phyloP scores from a whole-genome alignment of 2,113 vertebrate species.

The Leptodactylus fuscus region DNA sequence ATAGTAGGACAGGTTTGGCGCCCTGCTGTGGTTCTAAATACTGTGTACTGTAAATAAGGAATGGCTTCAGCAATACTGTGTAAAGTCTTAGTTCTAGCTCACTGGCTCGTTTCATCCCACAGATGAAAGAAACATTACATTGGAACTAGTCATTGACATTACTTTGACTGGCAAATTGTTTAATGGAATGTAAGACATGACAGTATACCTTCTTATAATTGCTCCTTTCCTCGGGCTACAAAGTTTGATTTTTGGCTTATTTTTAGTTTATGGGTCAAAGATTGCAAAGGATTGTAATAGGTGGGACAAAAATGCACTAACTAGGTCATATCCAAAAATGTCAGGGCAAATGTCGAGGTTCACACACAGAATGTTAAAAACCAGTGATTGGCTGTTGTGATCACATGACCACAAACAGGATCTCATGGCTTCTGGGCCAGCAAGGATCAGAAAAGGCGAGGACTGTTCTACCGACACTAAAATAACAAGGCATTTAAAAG shows the following conservation, averaged over 20 bases:
- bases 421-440: too few species aligned
- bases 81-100: not conserved
- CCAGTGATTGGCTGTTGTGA: too few species aligned
- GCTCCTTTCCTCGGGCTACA: not conserved
- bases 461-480: too few species aligned
- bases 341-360: too few species aligned
- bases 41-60: not conserved
- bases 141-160: not conserved
- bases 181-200: slow-evolving; percentile 14
- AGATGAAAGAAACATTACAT: slow-evolving; percentile 23
- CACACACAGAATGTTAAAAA: too few species aligned
- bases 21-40: not conserved
- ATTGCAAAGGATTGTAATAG: not conserved
- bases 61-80: not conserved
- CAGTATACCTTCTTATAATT: not conserved
- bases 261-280: not conserved
- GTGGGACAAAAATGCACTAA: not conserved
- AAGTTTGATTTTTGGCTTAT: not conserved
- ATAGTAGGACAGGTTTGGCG: not conserved
- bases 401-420: too few species aligned
- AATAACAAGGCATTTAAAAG: too few species aligned
- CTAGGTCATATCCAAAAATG: too few species aligned
- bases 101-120: not conserved
- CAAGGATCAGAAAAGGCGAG: too few species aligned
- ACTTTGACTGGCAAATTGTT: slow-evolving; percentile 13